Conservation (phyloP, 2,888 invertebrate species). For the Scaptomyza caliginosa region DNA sequence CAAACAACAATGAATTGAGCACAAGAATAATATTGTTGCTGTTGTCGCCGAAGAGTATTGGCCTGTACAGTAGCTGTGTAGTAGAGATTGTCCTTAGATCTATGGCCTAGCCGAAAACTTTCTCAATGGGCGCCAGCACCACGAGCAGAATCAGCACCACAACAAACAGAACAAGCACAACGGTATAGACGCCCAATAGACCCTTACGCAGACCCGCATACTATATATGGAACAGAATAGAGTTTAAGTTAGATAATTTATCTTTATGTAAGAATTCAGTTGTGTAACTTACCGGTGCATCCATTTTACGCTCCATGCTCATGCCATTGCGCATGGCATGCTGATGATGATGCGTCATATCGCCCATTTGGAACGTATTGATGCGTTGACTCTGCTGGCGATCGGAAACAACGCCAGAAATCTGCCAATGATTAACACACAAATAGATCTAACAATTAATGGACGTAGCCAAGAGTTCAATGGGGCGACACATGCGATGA, state of each 20-base stretch:
- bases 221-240: slow-evolving; percentile 85
- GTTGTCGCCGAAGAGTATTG: slow-evolving; percentile 30
- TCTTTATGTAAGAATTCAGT: background rate
- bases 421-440: slow-evolving; percentile 85
- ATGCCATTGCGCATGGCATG: slow-evolving; percentile 86
- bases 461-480: slow-evolving; percentile 59
- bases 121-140: slow-evolving; percentile 90
- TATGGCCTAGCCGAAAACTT: slow-evolving; percentile 84
- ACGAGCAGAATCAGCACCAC: slow-evolving; percentile 90
- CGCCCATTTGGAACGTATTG: slow-evolving; percentile 94
- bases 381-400: slow-evolving; percentile 89
- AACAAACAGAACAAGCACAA: slow-evolving; percentile 89
- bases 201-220: slow-evolving; percentile 91
- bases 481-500: slow-evolving; percentile 38
- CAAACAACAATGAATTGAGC: slow-evolving; percentile 34
- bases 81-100: slow-evolving; percentile 11
- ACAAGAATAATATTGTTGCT: slow-evolving; percentile 22
- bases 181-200: slow-evolving; percentile 90
- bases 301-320: slow-evolving; percentile 89
- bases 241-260: background rate
- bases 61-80: slow-evolving; percentile 27
- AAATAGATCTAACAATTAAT: slow-evolving; percentile 82
- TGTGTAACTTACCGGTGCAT: slow-evolving; percentile 89
- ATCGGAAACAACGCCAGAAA: slow-evolving; percentile 91
- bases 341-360: slow-evolving; percentile 85